A percentile compares a stretch with the other conserved stretches of the same genome.
phyloP scores from a whole-genome alignment of 2,888 invertebrate species.

The Phanerotoma sp. region DNA sequence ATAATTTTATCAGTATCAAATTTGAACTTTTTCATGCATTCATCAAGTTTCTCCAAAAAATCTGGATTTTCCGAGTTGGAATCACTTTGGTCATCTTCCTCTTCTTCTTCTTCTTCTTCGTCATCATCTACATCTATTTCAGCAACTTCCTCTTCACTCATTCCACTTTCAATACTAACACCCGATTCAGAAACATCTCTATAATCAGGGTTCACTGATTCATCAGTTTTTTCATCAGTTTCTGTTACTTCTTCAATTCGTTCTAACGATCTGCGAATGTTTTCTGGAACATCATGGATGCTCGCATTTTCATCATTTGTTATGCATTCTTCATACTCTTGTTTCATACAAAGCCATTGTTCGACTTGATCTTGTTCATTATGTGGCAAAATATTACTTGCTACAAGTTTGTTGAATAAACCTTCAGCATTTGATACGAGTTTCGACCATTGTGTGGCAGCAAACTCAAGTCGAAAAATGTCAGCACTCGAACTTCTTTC shows the following conservation, averaged over 20 bases:
- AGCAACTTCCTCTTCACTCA: too few species aligned
- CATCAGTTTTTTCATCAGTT: conserved; percentile 54
- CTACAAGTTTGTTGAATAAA: conserved; percentile 74
- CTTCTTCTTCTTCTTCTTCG: conserved; percentile 60
- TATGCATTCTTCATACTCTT: conserved; percentile 84
- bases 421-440: conserved; percentile 83
- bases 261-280: conserved; percentile 60
- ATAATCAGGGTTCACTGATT: conserved; percentile 47
- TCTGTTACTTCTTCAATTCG: conserved; percentile 62
- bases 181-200: conserved; percentile 51
- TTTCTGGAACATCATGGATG: conserved; percentile 57
- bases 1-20: conserved; percentile 68
- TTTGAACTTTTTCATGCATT: conserved; percentile 71
- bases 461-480: conserved; percentile 76
- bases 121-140: conserved; percentile 54
- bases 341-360: conserved; percentile 82
- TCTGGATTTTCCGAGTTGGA: conserved; percentile 66
- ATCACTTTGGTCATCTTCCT: conserved; percentile 58
- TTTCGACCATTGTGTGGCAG: conserved; percentile 79
- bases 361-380: conserved; percentile 75
- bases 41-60: conserved; percentile 71
- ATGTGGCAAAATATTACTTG: conserved; percentile 70
- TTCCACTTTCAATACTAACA: conserved; percentile 57
- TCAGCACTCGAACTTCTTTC: conserved; percentile 55
- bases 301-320: conserved; percentile 60